These are phyloP conservation scores for Carassius auratus DNA, from an alignment of 2,113 vertebrate genomes.

Conservation along the genomic window DNA sequence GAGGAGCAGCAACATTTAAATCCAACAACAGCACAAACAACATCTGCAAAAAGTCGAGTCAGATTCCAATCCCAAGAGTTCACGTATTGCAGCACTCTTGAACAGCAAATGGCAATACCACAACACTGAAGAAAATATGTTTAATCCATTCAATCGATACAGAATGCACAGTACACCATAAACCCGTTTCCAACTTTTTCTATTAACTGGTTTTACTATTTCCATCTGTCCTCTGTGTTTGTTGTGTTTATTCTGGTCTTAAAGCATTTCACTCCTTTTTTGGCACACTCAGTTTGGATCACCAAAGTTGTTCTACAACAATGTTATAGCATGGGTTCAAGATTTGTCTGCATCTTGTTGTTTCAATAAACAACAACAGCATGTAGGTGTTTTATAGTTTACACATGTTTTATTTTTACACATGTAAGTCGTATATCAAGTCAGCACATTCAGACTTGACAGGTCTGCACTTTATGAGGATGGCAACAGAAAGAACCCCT, in stretches of 20 bases:
- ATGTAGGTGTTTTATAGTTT: conserved; percentile 25
- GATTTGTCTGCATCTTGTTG: conserved; percentile 9
- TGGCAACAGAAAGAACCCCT: conserved; percentile 55
- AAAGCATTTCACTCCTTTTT: not conserved
- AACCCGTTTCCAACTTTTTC: not conserved
- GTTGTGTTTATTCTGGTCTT: conserved; percentile 1
- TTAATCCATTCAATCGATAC: conserved; percentile 17
- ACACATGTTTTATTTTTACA: conserved; percentile 51
- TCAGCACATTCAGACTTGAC: conserved; percentile 52
- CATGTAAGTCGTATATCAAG: conserved; percentile 57
- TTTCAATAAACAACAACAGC: conserved; percentile 15
- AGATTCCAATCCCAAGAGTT: conserved; percentile 29
- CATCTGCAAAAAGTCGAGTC: conserved; percentile 31
- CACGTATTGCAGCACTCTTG: not conserved
- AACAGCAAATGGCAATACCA: conserved; percentile 43
- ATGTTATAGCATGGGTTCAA: not conserved
- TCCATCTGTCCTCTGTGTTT: conserved; percentile 15
- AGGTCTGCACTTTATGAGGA: conserved; percentile 57
- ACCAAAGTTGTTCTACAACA: not conserved
- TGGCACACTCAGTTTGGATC: not conserved
- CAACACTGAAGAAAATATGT: conserved; percentile 22
- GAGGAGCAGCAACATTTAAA: not conserved
- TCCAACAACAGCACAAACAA: conserved; percentile 30
- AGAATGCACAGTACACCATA: not conserved
- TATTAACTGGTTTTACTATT: conserved; percentile 16